Percentiles rank a stretch among this genome's conserved stretches.
Conservation (phyloP, 2,113 vertebrate species). For the Forbesichthys papilliferus region DNA sequence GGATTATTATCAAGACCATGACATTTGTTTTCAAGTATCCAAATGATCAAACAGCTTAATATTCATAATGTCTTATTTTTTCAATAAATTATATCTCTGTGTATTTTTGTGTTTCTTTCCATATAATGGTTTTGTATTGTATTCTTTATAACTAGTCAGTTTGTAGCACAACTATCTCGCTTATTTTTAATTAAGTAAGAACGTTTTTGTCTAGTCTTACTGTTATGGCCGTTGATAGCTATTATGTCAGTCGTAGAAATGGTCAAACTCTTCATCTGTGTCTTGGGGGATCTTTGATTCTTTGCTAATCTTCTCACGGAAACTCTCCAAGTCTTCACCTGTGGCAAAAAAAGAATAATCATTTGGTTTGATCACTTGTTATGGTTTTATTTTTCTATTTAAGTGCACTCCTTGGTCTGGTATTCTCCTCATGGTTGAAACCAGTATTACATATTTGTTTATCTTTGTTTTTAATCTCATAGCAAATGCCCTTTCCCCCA, state of each 20-base stretch:
- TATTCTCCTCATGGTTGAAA: too few relatives aligned
- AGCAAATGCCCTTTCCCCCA: too few relatives aligned
- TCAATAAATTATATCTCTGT: slow-evolving; percentile 11
- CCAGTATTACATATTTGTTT: too few relatives aligned
- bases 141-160: not conserved
- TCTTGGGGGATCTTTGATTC: not conserved
- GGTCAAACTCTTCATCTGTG: slow-evolving; percentile 68
- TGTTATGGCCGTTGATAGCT: not conserved
- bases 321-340: slow-evolving; percentile 36
- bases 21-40: not conserved
- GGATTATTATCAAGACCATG: not conserved
- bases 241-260: slow-evolving; percentile 71
- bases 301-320: slow-evolving; percentile 29
- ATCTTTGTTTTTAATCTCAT: too few relatives aligned
- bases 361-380: too few relatives aligned
- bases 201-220: not conserved
- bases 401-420: too few relatives aligned
- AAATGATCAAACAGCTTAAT: not conserved
- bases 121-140: not conserved
- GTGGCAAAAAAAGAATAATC: slow-evolving; percentile 28
- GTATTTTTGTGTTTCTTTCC: not conserved
- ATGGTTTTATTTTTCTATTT: too few relatives aligned
- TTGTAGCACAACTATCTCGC: too few relatives aligned
- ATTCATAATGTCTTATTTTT: not conserved
- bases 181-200: too few relatives aligned